These are phyloP conservation scores for Latrodectus hesperus DNA, from an alignment of 2,888 invertebrate species.

Conservation along the genomic window DNA sequence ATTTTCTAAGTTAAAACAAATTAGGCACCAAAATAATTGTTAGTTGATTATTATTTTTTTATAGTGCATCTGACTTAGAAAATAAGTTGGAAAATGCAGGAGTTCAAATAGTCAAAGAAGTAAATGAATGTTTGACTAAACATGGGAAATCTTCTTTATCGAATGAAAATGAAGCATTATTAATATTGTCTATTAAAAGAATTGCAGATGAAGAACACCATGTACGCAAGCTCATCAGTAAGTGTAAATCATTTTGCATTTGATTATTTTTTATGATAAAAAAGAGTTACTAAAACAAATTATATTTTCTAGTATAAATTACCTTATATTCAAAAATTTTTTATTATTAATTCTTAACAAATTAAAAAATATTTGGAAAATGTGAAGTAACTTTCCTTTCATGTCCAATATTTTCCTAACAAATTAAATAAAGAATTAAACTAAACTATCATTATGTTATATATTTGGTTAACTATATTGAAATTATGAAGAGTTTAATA, in stretches of 20 bases:
- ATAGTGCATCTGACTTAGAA: slow-evolving; percentile 30
- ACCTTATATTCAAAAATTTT: too few relatives aligned
- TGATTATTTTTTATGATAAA: too few relatives aligned
- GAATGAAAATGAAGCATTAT: slow-evolving; percentile 79
- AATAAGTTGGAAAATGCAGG: slow-evolving; percentile 76
- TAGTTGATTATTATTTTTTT: neutral
- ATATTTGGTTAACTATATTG: too few relatives aligned
- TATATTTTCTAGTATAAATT: too few relatives aligned
- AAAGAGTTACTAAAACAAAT: too few relatives aligned
- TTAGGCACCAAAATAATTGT: neutral
- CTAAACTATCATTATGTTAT: too few relatives aligned
- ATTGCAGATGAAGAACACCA: slow-evolving; percentile 82
- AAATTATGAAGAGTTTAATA: too few relatives aligned
- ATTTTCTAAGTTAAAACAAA: neutral
- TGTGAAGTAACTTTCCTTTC: too few relatives aligned
- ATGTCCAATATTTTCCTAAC: too few relatives aligned
- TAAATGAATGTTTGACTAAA: slow-evolving; percentile 81
- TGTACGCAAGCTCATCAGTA: slow-evolving; percentile 85
- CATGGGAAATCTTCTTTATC: slow-evolving; percentile 79
- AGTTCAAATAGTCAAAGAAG: slow-evolving; percentile 84
- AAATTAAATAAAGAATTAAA: too few relatives aligned
- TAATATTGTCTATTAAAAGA: slow-evolving; percentile 80
- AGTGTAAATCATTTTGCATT: slow-evolving; percentile 75
- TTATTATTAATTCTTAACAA: too few relatives aligned
- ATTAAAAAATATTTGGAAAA: too few relatives aligned